A percentile compares a stretch with the other conserved stretches of the same genome.
Evolutionary conservation across 2,113 vertebrate species (phyloP).

Genomic region (Sylvia atricapilla): DNA sequence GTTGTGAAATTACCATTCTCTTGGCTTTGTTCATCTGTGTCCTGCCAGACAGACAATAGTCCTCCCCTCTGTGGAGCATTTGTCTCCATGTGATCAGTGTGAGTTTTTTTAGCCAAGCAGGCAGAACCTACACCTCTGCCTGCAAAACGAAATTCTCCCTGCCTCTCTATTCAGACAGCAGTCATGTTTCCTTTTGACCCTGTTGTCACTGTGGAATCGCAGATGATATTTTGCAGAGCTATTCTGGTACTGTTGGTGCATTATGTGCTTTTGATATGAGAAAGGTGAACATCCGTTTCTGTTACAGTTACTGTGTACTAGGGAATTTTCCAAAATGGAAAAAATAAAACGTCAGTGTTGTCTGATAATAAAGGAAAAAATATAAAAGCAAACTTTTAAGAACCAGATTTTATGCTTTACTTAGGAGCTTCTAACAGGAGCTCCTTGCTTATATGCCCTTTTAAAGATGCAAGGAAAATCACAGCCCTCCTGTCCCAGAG

Average conservation of each 20-base stretch:
- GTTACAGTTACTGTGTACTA: neutral
- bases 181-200: neutral
- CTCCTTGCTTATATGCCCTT: neutral
- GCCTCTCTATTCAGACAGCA: neutral
- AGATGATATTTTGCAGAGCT: neutral
- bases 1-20: neutral
- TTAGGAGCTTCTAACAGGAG: neutral
- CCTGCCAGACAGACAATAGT: neutral
- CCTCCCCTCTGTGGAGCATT: neutral
- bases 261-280: neutral
- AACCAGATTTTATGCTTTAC: neutral
- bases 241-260: neutral
- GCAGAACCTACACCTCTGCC: neutral
- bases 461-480: neutral
- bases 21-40: neutral
- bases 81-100: neutral
- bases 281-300: neutral
- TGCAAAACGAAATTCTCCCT: neutral
- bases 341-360: neutral
- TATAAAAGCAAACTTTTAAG: neutral
- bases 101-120: neutral
- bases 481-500: neutral
- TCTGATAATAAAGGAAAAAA: neutral
- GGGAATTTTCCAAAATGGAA: neutral
- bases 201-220: fast-evolving